Evolutionary conservation across 2,888 invertebrate species (phyloP), one percentile per base, ranked within the genome.

Genomic region (Nymphalis urticae): DNA sequence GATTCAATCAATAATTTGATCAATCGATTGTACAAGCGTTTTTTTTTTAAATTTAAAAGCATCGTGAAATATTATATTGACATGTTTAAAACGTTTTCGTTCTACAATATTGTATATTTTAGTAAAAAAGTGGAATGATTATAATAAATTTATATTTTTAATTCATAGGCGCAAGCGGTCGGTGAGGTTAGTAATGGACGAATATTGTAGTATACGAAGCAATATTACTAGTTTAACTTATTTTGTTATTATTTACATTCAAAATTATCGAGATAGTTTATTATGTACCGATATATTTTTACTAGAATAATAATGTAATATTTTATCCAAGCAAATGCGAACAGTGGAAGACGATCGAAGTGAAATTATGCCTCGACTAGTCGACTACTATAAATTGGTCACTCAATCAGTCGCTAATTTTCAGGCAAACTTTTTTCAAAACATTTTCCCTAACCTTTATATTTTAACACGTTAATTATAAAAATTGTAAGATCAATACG

Each of bases 311-410:
- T 53, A 53, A 53, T 53, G 6, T 48, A 4, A 32, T 6, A 42
- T 10, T 21, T 10, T 36, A 36, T 42, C 8, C n/a, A 47, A 48
- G 32, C 36, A 64, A 50, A 24, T 51, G 47, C 42, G 16, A 60
- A 53, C 71, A 71, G 70, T 75, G 82, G 84, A 83, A 84, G 84
- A 83, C 84, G 74, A 77, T 71, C 61, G 64, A 68, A 75, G 68
- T 58, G 68, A 73, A 63, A 60, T 61, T 56, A 68, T 21, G 62
- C 53, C 56, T 54, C 66, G 67, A 72, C 80, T 83, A 81, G 56
- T 56, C 66, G 68, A 72, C 81, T 83, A 82, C 76, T 7, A 71
- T 78, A 82, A 82, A 83, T 84, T 82, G 85, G 84, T 85, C 83
- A 60, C 27, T 42, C 60, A 24, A 3, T 48, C 64, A 42, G 58